Base-by-base conservation (phyloP, 1,140 invertebrate species). In the Cydia amplana region DNA sequence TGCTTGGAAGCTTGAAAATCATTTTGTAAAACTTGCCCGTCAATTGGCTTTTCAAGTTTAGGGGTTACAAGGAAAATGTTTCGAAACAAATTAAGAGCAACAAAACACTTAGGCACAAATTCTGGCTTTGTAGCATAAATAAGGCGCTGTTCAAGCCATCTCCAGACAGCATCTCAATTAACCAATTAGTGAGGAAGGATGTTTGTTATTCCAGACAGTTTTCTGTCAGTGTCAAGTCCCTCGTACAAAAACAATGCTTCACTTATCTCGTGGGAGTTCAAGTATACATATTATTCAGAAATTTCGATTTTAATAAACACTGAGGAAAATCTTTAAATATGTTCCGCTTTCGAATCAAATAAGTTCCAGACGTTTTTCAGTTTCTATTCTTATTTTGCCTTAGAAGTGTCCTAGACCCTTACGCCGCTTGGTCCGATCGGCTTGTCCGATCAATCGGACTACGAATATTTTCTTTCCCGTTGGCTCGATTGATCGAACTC, bases 201-300 rank as follows among this genome's bases (percentile, higher is more conserved):
- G 16, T 43, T 70, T 70, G 64, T 20, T 18, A 70, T 70, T 70
- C 16, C 18, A 49, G 20, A n/a, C 43, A 46, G 72, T 51, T 23
- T 23, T 23, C 49, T 51, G 25, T 43, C 28, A 14, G 65, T 32
- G 32, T 40, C 36, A 10, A 10, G 36, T 10, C 36, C 36, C 36
- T 40, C 36, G 9, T 10, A 40, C 36, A 9, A 40, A 40, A 40
- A 40, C 36, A 40, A 40, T 40, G 36, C 36, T 40, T 40, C 36
- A 40, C 36, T 40, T 40, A 40, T 9, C 36, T 40, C 36, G 7
- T 9, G 36, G 36, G 36, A 40, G 10, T 10, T 10, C 36, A 40
- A 40, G 1, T 40, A 40, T 40, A n/a, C 36, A 4, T 14, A 49
- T 49, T 46, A 9, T 46, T 12, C 43, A 46, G 43, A 46, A 46